Conservation (phyloP, 2,797 vertebrate species). For the Cryptoprocta ferox region DNA sequence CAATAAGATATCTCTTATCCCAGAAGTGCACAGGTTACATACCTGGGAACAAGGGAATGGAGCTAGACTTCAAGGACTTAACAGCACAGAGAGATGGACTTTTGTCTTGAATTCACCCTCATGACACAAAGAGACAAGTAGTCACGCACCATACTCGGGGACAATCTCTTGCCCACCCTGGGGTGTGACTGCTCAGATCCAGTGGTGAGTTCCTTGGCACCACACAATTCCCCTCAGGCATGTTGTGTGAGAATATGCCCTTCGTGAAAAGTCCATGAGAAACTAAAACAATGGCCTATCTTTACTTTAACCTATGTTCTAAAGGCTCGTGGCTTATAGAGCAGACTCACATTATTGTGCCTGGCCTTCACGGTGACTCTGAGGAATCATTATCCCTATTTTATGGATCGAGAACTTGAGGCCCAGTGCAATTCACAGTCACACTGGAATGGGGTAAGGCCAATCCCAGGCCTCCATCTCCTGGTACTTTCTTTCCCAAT, state of each 20-base stretch:
- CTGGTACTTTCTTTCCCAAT: neutral
- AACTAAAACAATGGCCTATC: neutral
- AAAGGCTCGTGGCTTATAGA: neutral
- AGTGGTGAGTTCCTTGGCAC: neutral
- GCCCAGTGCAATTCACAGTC: neutral
- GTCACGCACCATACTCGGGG: fast-evolving
- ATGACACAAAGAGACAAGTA: neutral
- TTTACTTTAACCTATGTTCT: neutral
- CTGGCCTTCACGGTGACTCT: neutral
- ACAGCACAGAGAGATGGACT: neutral
- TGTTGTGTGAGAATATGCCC: neutral
- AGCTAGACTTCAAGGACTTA: neutral
- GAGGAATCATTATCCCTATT: neutral
- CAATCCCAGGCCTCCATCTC: neutral
- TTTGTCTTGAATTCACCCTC: neutral
- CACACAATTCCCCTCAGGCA: neutral
- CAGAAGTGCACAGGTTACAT: neutral
- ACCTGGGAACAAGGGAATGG: neutral
- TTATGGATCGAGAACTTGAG: neutral
- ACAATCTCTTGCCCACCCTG: too few relatives aligned
- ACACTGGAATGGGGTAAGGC: neutral
- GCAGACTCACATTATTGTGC: too few relatives aligned
- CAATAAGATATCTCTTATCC: neutral
- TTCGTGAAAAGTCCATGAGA: neutral
- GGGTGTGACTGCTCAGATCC: neutral